phyloP scores from a whole-genome alignment of 2,113 vertebrate species.

The Nerophis ophidion region DNA sequence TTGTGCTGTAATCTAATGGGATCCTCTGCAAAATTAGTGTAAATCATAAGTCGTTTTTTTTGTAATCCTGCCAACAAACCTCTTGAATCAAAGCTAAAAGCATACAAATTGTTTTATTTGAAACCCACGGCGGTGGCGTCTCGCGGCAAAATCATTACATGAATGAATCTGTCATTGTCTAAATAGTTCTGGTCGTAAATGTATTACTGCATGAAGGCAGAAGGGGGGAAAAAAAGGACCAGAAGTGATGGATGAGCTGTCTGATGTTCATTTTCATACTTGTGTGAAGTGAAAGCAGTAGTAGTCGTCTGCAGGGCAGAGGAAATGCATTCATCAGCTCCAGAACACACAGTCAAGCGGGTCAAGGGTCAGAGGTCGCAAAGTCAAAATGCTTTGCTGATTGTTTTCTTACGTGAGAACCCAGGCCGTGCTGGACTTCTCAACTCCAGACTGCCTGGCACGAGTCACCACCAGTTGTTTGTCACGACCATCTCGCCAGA shows the following conservation, averaged over 20 bases:
- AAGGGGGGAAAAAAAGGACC: background rate
- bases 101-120: background rate
- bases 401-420: constrained; percentile 15
- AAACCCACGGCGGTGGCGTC: background rate
- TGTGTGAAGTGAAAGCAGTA: constrained; percentile 38
- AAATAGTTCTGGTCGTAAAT: constrained; percentile 14
- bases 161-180: no score
- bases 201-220: constrained; percentile 17
- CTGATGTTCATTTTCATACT: constrained; percentile 42
- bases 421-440: constrained; percentile 12
- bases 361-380: constrained; percentile 40
- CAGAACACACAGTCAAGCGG: constrained; percentile 38
- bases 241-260: constrained; percentile 39
- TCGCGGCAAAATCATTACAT: constrained; percentile 13
- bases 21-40: no score
- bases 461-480: constrained; percentile 48
- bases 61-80: background rate
- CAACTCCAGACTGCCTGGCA: constrained; percentile 6
- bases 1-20: no score
- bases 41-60: background rate
- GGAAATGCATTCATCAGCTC: constrained; percentile 47
- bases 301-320: constrained; percentile 33
- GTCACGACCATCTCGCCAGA: constrained; percentile 28
- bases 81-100: background rate
- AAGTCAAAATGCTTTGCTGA: constrained; percentile 23